A percentile compares a stretch with the other conserved stretches of the same genome.
phyloP scores from a whole-genome alignment of 2,888 invertebrate species.

The Andrena hattorfiana region DNA sequence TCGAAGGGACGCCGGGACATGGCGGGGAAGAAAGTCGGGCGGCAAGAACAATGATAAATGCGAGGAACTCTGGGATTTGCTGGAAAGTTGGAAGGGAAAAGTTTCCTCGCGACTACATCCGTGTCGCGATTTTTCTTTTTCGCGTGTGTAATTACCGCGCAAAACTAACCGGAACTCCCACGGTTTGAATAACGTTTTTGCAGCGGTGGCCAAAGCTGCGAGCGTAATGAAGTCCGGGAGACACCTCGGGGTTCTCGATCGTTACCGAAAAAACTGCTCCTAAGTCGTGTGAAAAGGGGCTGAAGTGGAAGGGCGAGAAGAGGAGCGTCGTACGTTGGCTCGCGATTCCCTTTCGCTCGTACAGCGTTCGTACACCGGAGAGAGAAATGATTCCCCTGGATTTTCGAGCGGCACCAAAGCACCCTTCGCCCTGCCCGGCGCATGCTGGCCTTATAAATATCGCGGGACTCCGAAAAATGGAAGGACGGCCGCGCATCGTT shows the following conservation, averaged over 20 bases:
- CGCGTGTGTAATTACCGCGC: conserved; percentile 51
- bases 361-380: conserved; percentile 63
- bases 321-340: conserved; percentile 74
- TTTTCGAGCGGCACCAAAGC: conserved; percentile 69
- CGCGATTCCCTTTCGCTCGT: conserved; percentile 76
- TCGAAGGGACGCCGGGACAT: conserved; percentile 42
- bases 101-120: conserved; percentile 33
- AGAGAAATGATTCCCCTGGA: conserved; percentile 78
- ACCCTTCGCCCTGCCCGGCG: conserved; percentile 25
- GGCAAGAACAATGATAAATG: conserved; percentile 69
- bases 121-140: conserved; percentile 29
- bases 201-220: neutral
- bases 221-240: neutral
- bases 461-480: conserved; percentile 31
- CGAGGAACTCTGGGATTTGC: conserved; percentile 54
- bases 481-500: conserved; percentile 7
- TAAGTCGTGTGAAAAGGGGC: neutral
- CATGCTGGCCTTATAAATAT: conserved; percentile 31
- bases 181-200: conserved; percentile 14
- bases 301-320: conserved; percentile 62
- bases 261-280: conserved; percentile 1
- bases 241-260: neutral
- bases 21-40: conserved; percentile 41
- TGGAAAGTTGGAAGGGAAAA: conserved; percentile 58
- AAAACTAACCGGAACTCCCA: conserved; percentile 5